These are phyloP conservation scores for Metellina segmentata DNA, from an alignment of 2,888 invertebrate species.

Conservation along the genomic window DNA sequence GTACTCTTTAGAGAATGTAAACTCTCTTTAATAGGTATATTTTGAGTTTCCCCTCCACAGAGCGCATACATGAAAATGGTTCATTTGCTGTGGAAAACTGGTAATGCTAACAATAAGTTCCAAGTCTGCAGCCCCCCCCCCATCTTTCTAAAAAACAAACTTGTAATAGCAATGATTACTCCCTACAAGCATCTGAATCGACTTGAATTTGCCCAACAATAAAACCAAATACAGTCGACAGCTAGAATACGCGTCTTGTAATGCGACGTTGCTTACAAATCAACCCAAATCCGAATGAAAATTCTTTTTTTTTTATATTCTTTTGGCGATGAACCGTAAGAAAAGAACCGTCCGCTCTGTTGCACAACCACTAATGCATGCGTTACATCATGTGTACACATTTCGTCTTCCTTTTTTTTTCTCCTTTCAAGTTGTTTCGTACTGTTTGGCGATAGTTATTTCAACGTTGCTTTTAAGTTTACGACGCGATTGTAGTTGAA, in stretches of 20 bases:
- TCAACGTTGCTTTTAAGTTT: constrained; percentile 1
- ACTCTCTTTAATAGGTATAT: neutral
- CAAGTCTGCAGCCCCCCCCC: neutral
- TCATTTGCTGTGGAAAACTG: constrained; percentile 62
- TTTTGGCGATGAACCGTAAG: constrained; percentile 10
- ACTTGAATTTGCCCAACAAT: constrained; percentile 28
- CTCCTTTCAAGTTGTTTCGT: constrained; percentile 23
- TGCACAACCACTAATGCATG: constrained; percentile 45
- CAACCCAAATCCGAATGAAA: constrained; percentile 10
- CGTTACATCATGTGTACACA: constrained; percentile 40
- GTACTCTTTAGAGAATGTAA: too few relatives aligned
- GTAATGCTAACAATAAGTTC: constrained; percentile 23
- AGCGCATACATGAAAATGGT: constrained; percentile 30
- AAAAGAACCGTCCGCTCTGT: constrained; percentile 57
- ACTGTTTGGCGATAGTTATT: too few relatives aligned
- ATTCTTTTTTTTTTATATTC: constrained; percentile 22
- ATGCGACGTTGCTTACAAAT: constrained; percentile 30
- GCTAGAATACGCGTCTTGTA: constrained; percentile 20
- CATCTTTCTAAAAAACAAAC: constrained; percentile 30
- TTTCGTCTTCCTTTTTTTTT: neutral
- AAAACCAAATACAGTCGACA: constrained; percentile 31
- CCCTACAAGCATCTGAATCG: neutral
- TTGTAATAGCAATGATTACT: constrained; percentile 46
- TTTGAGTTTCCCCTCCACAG: neutral
- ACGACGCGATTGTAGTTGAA: constrained; percentile 14